A percentile compares a stretch with the other conserved stretches of the same genome.
Evolutionary conservation across 2,888 invertebrate species (phyloP).

Genomic region (Mechanitis messenoides): DNA sequence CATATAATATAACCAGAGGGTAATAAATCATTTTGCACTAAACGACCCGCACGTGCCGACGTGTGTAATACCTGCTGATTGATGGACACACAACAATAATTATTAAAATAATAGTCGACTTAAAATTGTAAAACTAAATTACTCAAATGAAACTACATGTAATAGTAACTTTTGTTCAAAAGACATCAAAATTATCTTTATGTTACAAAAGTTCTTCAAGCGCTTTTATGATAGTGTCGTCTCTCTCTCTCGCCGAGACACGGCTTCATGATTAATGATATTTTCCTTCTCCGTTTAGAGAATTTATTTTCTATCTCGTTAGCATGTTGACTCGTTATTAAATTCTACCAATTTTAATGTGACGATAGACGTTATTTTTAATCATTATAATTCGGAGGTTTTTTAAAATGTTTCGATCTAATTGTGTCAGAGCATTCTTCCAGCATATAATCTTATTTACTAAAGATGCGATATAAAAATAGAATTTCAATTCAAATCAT

Average conservation of each 20-base stretch:
- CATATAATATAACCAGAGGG: neutral
- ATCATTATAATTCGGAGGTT: constrained; percentile 4
- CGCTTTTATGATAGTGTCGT: too few relatives aligned
- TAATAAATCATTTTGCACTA: neutral
- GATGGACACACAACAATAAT: neutral
- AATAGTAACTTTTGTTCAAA: too few relatives aligned
- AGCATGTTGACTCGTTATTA: constrained; percentile 21
- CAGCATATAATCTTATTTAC: too few relatives aligned
- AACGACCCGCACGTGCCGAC: neutral
- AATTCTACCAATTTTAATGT: constrained; percentile 13
- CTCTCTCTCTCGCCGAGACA: too few relatives aligned
- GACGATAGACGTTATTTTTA: neutral
- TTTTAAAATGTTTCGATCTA: neutral
- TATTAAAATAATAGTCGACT: too few relatives aligned
- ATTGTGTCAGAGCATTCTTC: neutral
- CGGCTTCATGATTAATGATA: constrained; percentile 18
- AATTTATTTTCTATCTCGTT: constrained; percentile 25
- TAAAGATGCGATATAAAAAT: too few relatives aligned
- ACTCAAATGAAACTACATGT: too few relatives aligned
- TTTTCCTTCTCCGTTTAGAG: constrained; percentile 16
- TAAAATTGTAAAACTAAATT: too few relatives aligned
- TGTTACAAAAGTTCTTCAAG: too few relatives aligned
- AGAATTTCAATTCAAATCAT: too few relatives aligned
- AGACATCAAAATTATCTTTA: too few relatives aligned
- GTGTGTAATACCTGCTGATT: neutral